phyloP scores from a whole-genome alignment of 2,113 vertebrate species.

The Halcyon senegalensis region DNA sequence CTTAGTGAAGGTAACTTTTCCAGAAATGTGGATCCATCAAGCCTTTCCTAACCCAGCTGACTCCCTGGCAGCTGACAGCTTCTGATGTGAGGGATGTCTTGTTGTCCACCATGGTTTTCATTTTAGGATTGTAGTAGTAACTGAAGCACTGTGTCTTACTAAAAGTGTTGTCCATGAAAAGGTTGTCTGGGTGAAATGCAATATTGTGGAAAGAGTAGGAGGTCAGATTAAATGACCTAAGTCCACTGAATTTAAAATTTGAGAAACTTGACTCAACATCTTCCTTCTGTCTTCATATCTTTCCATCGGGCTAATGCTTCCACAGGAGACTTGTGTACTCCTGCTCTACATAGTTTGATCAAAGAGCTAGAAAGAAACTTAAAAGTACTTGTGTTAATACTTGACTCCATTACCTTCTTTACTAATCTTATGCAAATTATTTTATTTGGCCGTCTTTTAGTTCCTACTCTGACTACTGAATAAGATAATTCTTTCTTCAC shows the following conservation, averaged over 20 bases:
- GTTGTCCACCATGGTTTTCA: not conserved
- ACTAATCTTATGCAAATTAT: not conserved
- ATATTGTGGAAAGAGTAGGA: not conserved
- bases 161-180: not conserved
- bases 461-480: not conserved
- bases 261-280: not conserved
- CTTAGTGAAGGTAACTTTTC: not conserved
- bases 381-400: fast-evolving
- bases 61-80: not conserved
- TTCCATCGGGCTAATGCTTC: not conserved
- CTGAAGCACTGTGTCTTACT: not conserved
- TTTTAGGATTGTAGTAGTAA: not conserved
- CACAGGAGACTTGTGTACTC: not conserved
- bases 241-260: not conserved
- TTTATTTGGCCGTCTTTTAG: not conserved
- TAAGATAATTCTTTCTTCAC: not conserved
- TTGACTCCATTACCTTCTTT: not conserved
- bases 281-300: not conserved
- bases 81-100: not conserved
- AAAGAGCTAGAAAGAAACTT: not conserved
- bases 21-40: not conserved
- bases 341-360: not conserved
- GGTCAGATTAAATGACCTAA: not conserved
- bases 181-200: not conserved
- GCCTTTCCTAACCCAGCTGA: not conserved